phyloP scores from a whole-genome alignment of 2,888 invertebrate species.

The Aleiodes alternator region DNA sequence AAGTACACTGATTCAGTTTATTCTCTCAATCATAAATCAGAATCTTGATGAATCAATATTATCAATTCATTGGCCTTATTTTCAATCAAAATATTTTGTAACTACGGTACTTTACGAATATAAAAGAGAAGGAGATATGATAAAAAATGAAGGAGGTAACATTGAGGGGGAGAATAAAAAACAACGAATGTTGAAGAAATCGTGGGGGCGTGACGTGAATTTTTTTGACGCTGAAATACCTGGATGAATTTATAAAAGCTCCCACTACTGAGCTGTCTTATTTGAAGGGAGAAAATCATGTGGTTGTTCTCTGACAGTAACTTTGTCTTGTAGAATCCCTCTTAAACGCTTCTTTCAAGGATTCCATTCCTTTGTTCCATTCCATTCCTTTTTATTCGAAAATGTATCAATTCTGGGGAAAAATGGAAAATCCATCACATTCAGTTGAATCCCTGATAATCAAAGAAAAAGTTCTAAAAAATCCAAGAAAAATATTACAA shows the following conservation, averaged over 20 bases:
- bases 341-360: neutral
- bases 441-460: slow-evolving; percentile 30
- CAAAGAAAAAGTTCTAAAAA: too few species aligned
- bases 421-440: slow-evolving; percentile 39
- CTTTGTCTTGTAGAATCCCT: neutral
- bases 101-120: neutral
- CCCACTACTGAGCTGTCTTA: neutral
- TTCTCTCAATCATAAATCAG: slow-evolving; percentile 26
- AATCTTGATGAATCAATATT: slow-evolving; percentile 9
- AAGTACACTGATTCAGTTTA: neutral
- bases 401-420: slow-evolving; percentile 24
- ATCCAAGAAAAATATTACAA: too few species aligned
- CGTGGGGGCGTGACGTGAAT: slow-evolving; percentile 31
- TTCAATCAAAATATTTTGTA: slow-evolving; percentile 35
- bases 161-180: neutral
- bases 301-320: neutral
- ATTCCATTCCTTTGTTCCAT: too few species aligned
- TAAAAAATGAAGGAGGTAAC: too few species aligned
- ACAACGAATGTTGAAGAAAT: slow-evolving; percentile 10
- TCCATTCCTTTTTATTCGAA: slow-evolving; percentile 56
- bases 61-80: slow-evolving; percentile 11
- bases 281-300: neutral
- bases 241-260: slow-evolving; percentile 37
- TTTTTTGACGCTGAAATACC: slow-evolving; percentile 10
- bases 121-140: neutral